These are phyloP conservation scores for Ispidina picta DNA, from an alignment of 2,797 vertebrate genomes.

Conservation along the genomic window DNA sequence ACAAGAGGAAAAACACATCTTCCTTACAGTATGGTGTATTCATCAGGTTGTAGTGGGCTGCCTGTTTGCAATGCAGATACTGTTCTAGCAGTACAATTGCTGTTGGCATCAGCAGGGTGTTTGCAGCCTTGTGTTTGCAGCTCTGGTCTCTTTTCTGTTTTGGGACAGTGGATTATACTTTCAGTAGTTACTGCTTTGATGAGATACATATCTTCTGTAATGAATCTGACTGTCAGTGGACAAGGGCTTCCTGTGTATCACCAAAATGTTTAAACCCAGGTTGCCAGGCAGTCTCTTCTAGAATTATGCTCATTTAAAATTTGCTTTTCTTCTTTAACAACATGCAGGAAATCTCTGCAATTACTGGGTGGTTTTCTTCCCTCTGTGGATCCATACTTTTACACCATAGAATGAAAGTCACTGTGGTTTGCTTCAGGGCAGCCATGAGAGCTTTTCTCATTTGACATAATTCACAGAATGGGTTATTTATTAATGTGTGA, in stretches of 20 bases:
- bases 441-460: conserved; percentile 22
- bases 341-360: background rate
- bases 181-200: background rate
- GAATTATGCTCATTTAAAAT: background rate
- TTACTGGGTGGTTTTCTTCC: background rate
- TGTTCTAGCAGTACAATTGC: fast-evolving
- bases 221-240: background rate
- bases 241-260: background rate
- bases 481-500: conserved; percentile 58
- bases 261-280: background rate
- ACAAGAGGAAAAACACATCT: background rate
- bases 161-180: background rate
- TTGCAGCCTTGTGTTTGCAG: background rate
- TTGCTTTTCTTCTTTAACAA: background rate
- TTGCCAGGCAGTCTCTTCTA: background rate
- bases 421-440: conserved; percentile 34
- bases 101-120: background rate
- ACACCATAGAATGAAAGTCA: background rate
- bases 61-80: background rate
- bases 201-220: background rate
- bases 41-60: fast-evolving
- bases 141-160: background rate
- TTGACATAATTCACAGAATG: conserved; percentile 44
- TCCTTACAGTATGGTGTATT: background rate
- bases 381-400: conserved; percentile 33